These are phyloP conservation scores for Amphipoea oculea DNA, from an alignment of 2,888 invertebrate species.

Conservation along the genomic window DNA sequence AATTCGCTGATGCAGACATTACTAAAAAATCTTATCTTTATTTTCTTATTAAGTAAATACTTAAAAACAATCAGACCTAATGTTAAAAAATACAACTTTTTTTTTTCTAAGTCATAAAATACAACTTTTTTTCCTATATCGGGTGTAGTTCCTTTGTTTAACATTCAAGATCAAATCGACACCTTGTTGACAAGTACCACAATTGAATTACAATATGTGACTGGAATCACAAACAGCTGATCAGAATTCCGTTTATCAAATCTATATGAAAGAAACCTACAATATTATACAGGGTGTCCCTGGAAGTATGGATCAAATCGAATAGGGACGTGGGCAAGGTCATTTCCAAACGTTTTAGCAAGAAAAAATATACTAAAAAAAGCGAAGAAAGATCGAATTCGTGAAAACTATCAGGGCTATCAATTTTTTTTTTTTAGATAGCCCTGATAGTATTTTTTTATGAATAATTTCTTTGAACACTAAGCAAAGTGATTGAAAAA, in stretches of 20 bases:
- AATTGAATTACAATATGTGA: conserved; percentile 1
- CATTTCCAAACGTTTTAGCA: too few species aligned
- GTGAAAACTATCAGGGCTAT: too few species aligned
- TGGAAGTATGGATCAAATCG: too few species aligned
- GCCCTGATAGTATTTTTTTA: too few species aligned
- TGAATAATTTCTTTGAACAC: too few species aligned
- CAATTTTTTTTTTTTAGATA: too few species aligned
- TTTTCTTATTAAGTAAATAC: background rate
- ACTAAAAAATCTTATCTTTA: background rate
- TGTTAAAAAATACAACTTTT: background rate
- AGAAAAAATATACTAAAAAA: too few species aligned
- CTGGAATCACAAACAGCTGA: conserved; percentile 31
- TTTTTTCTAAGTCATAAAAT: background rate
- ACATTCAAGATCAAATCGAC: background rate
- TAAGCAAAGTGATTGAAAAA: too few species aligned
- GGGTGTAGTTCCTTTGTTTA: background rate
- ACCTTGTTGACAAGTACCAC: conserved; percentile 1
- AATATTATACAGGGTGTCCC: too few species aligned
- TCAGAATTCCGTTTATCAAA: conserved; percentile 24
- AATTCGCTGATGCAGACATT: background rate
- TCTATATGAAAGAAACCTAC: background rate
- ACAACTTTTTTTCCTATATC: background rate
- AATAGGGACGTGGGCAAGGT: too few species aligned
- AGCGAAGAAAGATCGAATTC: too few species aligned
- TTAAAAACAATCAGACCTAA: background rate